Conservation (phyloP, 2,888 invertebrate genomes). For the Anagyrus pseudococci region DNA sequence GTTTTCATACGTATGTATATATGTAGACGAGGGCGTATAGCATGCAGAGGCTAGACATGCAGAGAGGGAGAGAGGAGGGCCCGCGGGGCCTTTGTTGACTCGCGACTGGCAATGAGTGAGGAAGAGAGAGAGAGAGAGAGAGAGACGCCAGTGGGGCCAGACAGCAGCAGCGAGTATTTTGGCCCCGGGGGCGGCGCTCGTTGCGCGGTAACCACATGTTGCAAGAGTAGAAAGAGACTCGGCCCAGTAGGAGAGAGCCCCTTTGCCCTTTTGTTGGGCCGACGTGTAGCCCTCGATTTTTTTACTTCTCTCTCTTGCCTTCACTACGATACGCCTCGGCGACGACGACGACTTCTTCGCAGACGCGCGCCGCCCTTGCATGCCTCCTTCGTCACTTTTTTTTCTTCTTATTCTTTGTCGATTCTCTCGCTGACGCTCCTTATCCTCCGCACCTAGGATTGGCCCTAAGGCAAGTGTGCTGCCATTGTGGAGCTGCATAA, state of each 20-base stretch:
- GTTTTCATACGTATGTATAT: background rate
- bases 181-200: constrained; percentile 12
- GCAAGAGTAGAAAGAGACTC: constrained; percentile 40
- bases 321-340: constrained; percentile 10
- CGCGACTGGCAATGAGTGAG: no score
- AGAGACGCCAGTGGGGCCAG: constrained; percentile 9
- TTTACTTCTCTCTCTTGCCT: background rate
- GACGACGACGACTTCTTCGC: background rate
- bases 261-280: no score
- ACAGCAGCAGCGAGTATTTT: constrained; percentile 18
- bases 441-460: no score
- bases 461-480: no score
- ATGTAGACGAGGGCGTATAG: background rate
- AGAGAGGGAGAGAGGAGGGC: background rate
- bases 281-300: constrained; percentile 34
- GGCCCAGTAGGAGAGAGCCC: constrained; percentile 25
- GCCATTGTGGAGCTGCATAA: no score
- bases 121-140: no score
- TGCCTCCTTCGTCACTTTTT: background rate
- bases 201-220: constrained; percentile 56
- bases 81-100: constrained; percentile 19
- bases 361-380: background rate
- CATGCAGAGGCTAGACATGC: constrained; percentile 1
- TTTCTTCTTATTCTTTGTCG: background rate
- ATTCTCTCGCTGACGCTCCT: no score